These are phyloP conservation scores for Plectrocnemia conspersa DNA, from an alignment of 1,140 invertebrate species.

Conservation along the genomic window DNA sequence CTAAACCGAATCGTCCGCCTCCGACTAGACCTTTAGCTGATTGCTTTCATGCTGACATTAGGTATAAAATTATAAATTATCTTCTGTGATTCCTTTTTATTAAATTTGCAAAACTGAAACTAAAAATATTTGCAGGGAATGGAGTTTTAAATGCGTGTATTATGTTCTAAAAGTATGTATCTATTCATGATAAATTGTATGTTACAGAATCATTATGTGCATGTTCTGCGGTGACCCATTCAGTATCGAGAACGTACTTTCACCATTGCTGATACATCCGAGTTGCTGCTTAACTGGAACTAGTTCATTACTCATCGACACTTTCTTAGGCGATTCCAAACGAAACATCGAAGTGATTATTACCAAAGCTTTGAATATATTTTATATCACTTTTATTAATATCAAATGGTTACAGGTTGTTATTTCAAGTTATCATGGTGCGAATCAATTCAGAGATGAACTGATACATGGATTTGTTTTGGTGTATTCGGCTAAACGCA, in stretches of 20 bases:
- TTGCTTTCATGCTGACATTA: conserved; percentile 79
- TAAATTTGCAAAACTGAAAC: too few species aligned
- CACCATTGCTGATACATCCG: conserved; percentile 82
- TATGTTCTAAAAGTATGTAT: conserved; percentile 4
- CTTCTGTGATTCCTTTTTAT: too few species aligned
- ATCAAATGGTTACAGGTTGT: conserved; percentile 56
- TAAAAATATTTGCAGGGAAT: too few species aligned
- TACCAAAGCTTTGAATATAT: not conserved
- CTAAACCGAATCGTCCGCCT: conserved; percentile 54
- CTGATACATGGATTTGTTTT: conserved; percentile 94
- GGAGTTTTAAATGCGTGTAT: not conserved
- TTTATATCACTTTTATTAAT: conserved; percentile 6
- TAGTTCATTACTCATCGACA: conserved; percentile 84
- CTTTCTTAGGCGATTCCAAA: conserved; percentile 84
- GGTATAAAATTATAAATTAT: conserved; percentile 48
- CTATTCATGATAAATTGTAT: not conserved
- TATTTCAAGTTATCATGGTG: conserved; percentile 92
- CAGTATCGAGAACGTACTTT: conserved; percentile 83
- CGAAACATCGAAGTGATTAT: conserved; percentile 72
- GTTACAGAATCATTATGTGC: conserved; percentile 83
- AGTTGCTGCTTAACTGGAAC: conserved; percentile 82
- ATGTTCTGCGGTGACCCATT: conserved; percentile 96
- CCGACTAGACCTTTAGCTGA: conserved; percentile 68
- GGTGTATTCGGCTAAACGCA: conserved; percentile 91
- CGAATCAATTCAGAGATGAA: conserved; percentile 86